Percentiles rank a stretch among this genome's conserved stretches.
Evolutionary conservation across 1,140 invertebrate genomes (phyloP).

Genomic region (Luehdorfia chinensis): DNA sequence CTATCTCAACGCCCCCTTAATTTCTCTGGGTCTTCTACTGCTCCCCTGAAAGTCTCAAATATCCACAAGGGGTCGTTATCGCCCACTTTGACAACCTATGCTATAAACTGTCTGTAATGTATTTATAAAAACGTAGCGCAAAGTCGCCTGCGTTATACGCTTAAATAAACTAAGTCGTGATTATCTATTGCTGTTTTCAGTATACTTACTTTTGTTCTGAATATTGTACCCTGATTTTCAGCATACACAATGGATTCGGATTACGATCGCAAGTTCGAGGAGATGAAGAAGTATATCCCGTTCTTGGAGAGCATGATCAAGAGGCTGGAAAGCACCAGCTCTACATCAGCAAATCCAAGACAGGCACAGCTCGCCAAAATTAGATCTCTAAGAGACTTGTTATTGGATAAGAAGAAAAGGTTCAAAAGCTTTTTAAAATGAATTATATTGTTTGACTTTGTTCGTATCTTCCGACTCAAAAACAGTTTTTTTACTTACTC

Average conservation of each 20-base stretch:
- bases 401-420: constrained; percentile 80
- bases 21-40: too few relatives aligned
- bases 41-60: too few relatives aligned
- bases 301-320: constrained; percentile 81
- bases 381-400: constrained; percentile 78
- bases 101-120: too few relatives aligned
- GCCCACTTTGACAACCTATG: too few relatives aligned
- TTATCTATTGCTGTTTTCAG: too few relatives aligned
- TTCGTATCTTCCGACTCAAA: not conserved
- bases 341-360: constrained; percentile 61
- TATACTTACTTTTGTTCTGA: too few relatives aligned
- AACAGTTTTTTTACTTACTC: not conserved
- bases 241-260: constrained; percentile 59
- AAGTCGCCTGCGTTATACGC: too few relatives aligned
- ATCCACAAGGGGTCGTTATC: too few relatives aligned
- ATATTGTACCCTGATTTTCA: constrained; percentile 28
- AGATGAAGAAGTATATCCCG: constrained; percentile 83
- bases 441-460: not conserved
- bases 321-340: constrained; percentile 74
- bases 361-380: constrained; percentile 80
- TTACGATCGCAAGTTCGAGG: constrained; percentile 79
- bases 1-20: too few relatives aligned
- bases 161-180: too few relatives aligned
- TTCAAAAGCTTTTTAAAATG: constrained; percentile 28
- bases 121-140: too few relatives aligned